Evolutionary conservation across 2,888 invertebrate species (phyloP).

Genomic region (Caradrina kadenii): DNA sequence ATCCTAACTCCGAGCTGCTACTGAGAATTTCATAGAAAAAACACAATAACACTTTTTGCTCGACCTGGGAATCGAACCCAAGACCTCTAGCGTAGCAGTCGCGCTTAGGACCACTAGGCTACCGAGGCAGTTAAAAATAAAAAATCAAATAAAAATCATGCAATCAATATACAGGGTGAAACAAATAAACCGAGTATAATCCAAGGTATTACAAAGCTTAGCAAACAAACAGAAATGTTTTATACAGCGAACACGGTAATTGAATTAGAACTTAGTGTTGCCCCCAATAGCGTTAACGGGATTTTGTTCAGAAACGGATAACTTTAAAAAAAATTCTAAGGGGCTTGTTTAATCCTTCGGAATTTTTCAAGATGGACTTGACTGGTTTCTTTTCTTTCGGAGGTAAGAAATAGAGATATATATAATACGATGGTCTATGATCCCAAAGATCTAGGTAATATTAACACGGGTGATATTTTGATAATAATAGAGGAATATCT

Average conservation of each 20-base stretch:
- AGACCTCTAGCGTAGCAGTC: too few relatives aligned
- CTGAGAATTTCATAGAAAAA: too few relatives aligned
- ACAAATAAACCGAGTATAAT: slow-evolving; percentile 63
- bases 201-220: slow-evolving; percentile 70
- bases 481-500: too few relatives aligned
- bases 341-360: slow-evolving; percentile 31
- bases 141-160: slow-evolving; percentile 38
- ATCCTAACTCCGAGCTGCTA: too few relatives aligned
- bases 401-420: not conserved
- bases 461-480: not conserved
- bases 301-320: slow-evolving; percentile 70
- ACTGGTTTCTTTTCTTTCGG: slow-evolving; percentile 20
- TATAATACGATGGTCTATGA: not conserved
- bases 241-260: slow-evolving; percentile 75
- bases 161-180: slow-evolving; percentile 42
- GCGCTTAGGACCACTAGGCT: too few relatives aligned
- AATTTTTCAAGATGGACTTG: slow-evolving; percentile 4
- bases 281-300: slow-evolving; percentile 83
- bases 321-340: slow-evolving; percentile 59
- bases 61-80: too few relatives aligned
- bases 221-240: slow-evolving; percentile 67
- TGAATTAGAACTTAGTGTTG: slow-evolving; percentile 83
- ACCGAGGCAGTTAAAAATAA: too few relatives aligned
- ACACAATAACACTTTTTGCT: too few relatives aligned
- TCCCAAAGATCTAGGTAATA: not conserved